Evolutionary conservation across 1,140 invertebrate species (phyloP), one percentile per base, ranked within the genome.

Genomic region (Calliphora vicina): DNA sequence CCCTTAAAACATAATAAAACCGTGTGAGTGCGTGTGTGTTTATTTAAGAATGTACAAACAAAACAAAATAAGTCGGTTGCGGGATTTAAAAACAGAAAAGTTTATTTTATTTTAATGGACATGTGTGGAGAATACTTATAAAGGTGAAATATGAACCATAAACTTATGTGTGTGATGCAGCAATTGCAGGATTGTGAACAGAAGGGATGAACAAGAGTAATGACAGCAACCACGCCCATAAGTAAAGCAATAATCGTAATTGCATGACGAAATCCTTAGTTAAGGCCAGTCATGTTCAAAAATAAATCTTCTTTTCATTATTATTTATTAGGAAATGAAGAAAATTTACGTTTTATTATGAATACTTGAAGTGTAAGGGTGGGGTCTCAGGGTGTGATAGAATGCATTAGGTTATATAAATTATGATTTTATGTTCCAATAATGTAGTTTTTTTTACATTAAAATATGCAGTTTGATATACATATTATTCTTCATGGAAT

Each of bases 21-120:
- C 10, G 35, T 35, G 35, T 35, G 50, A 57, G n/a, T 57, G 50
- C n/a, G 50, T 57, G 50, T 15, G 50, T 57, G 50, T 57, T n/a
- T 76, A 35, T 76, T 76, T 35, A 29, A 20, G 17, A 76, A 76
- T 42, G 29, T n/a, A 35, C 1, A 26, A 73, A 73, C 13, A 73
- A 73, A 73, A 29, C 15, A 73, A 57, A 76, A 15, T n/a, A 42
- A 76, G 13, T 35, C 4, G 27, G 35, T 29, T 27, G 15, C 27
- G 27, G 35, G 29, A 35, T 76, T 76, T 76, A 35, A n/a, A 76
- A 76, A 76, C 27, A 35, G 10, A 35, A 42, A 76, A 76, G 42
- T 35, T 35, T 20, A 35, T n/a, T 76, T 42, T 76, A 35, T 35
- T 76, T 76, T 76, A 35, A 35, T 76, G 73, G 73, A 76, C 73